These are phyloP conservation scores for Mechanitis messenoides DNA, from an alignment of 2,888 invertebrate genomes.

Conservation along the genomic window DNA sequence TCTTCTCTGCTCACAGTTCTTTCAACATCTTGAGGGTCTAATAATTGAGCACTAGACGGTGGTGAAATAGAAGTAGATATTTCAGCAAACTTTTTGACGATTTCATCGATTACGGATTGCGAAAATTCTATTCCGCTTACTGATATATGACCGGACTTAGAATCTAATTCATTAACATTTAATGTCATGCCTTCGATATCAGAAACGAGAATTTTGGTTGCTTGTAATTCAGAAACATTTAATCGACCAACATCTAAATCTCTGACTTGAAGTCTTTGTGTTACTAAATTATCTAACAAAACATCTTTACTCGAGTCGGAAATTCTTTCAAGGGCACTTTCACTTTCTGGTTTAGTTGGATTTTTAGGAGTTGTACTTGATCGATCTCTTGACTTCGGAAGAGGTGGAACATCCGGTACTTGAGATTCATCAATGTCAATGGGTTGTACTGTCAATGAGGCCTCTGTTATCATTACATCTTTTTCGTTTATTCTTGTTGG, in stretches of 20 bases:
- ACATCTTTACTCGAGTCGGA: slow-evolving; percentile 54
- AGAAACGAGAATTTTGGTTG: slow-evolving; percentile 86
- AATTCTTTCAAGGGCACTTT: slow-evolving; percentile 55
- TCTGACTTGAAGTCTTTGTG: slow-evolving; percentile 81
- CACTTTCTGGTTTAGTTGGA: slow-evolving; percentile 31
- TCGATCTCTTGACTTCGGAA: slow-evolving; percentile 54
- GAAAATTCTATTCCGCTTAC: slow-evolving; percentile 82
- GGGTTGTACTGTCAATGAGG: slow-evolving; percentile 80
- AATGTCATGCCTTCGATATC: slow-evolving; percentile 87
- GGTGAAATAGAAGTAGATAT: slow-evolving; percentile 49
- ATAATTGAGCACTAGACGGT: slow-evolving; percentile 25
- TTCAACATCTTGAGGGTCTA: slow-evolving; percentile 37
- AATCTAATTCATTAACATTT: slow-evolving; percentile 83
- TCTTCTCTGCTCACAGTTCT: slow-evolving; percentile 58
- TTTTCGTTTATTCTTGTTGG: slow-evolving; percentile 77
- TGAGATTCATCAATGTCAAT: slow-evolving; percentile 74
- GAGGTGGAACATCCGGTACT: slow-evolving; percentile 64
- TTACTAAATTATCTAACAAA: slow-evolving; percentile 67
- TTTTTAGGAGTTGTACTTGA: slow-evolving; percentile 39
- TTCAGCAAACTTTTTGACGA: slow-evolving; percentile 76
- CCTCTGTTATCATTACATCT: slow-evolving; percentile 80
- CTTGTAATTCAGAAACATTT: slow-evolving; percentile 86
- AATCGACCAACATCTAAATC: slow-evolving; percentile 88
- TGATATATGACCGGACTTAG: slow-evolving; percentile 81
- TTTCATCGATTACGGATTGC: slow-evolving; percentile 81